Percentiles rank a stretch among this genome's conserved stretches.
These are phyloP conservation scores for Capitulum mitella DNA, from an alignment of 2,888 invertebrate genomes.

Conservation along the genomic window DNA sequence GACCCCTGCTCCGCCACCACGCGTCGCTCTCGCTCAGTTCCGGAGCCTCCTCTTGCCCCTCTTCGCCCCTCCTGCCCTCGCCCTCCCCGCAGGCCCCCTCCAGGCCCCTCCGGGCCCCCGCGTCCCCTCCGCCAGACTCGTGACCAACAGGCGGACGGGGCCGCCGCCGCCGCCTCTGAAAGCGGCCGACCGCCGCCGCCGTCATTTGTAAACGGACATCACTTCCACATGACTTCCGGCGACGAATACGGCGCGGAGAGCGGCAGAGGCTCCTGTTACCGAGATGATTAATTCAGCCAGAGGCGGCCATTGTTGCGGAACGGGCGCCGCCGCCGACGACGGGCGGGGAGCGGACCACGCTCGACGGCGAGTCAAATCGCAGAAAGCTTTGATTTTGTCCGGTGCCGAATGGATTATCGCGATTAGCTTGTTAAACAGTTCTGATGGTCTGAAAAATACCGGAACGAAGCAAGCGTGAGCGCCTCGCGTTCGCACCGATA, in stretches of 20 bases:
- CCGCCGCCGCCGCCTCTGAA: background rate
- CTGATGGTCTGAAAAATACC: too few relatives aligned
- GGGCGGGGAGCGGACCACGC: too few relatives aligned
- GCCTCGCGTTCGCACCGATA: too few relatives aligned
- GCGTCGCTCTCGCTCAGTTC: too few relatives aligned
- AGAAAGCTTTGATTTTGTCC: too few relatives aligned
- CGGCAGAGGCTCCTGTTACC: constrained; percentile 9
- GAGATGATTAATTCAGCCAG: constrained; percentile 19
- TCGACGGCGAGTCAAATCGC: too few relatives aligned
- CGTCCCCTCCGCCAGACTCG: constrained; percentile 28
- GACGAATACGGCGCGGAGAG: background rate
- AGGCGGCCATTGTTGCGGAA: background rate
- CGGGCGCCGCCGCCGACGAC: background rate
- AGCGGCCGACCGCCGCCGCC: background rate
- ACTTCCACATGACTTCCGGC: constrained; percentile 9
- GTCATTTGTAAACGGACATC: constrained; percentile 22
- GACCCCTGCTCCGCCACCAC: too few relatives aligned
- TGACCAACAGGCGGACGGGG: background rate
- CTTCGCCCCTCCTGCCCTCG: constrained; percentile 33
- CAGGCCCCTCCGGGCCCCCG: too few relatives aligned
- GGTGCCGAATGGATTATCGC: too few relatives aligned
- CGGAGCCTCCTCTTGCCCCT: too few relatives aligned
- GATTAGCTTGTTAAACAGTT: too few relatives aligned
- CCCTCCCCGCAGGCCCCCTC: constrained; percentile 30
- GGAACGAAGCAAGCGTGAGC: too few relatives aligned